Evolutionary conservation across 2,888 invertebrate genomes (phyloP).

Genomic region (Diarsia brunnea): DNA sequence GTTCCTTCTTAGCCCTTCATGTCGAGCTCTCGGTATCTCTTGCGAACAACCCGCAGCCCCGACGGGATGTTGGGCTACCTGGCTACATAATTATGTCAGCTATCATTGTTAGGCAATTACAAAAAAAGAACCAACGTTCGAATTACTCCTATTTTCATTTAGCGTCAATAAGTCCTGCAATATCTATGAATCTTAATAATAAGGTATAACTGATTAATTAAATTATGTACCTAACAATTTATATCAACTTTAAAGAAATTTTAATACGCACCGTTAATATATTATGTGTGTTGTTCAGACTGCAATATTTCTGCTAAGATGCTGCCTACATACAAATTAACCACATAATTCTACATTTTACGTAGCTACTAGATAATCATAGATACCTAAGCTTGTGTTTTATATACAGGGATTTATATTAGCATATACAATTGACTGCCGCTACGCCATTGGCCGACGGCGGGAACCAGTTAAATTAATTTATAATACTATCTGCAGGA

Average conservation of each 20-base stretch:
- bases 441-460: conserved; percentile 19
- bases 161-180: not conserved
- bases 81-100: too few species aligned
- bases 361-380: not conserved
- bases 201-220: too few species aligned
- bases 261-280: not conserved
- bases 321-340: not conserved
- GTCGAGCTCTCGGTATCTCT: too few species aligned
- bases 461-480: conserved; percentile 19
- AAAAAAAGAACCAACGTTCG: too few species aligned
- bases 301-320: not conserved
- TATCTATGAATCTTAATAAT: not conserved
- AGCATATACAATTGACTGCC: conserved; percentile 43
- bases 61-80: too few species aligned
- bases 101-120: too few species aligned
- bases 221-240: not conserved
- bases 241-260: not conserved
- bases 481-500: not conserved
- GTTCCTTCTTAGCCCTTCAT: too few species aligned
- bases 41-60: too few species aligned
- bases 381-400: not conserved
- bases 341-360: not conserved
- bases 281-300: not conserved
- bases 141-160: too few species aligned
- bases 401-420: conserved; percentile 30